These are phyloP conservation scores for Alauda arvensis DNA, from an alignment of 2,797 vertebrate species.

Conservation along the genomic window DNA sequence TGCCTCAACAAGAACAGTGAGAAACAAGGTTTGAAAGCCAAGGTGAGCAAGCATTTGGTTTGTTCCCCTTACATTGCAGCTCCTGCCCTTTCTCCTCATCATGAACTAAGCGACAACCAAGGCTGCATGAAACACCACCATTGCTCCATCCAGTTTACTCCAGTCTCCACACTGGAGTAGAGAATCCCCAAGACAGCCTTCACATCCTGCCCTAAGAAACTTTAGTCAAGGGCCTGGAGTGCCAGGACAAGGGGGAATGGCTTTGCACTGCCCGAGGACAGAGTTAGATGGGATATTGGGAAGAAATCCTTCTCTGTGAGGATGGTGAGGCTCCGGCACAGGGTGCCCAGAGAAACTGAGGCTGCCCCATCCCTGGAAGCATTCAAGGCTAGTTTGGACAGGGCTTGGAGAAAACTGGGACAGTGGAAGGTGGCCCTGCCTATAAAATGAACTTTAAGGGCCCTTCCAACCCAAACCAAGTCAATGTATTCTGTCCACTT, in stretches of 20 bases:
- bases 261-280: neutral
- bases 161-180: rapidly evolving
- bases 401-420: neutral
- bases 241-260: neutral
- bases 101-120: rapidly evolving
- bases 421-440: neutral
- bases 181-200: neutral
- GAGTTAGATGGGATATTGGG: neutral
- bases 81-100: neutral
- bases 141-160: neutral
- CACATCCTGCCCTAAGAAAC: neutral
- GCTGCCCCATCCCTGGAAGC: neutral
- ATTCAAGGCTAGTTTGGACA: rapidly evolving
- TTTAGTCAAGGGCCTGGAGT: neutral
- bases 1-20: neutral
- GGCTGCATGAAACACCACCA: neutral
- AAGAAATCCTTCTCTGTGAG: neutral
- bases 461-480: neutral
- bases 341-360: neutral
- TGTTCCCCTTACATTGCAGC: neutral
- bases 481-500: neutral
- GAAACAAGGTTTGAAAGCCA: neutral
- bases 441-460: neutral
- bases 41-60: neutral
- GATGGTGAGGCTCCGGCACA: neutral